These are phyloP conservation scores for Myopa testacea DNA, from an alignment of 2,888 invertebrate species.

Conservation along the genomic window DNA sequence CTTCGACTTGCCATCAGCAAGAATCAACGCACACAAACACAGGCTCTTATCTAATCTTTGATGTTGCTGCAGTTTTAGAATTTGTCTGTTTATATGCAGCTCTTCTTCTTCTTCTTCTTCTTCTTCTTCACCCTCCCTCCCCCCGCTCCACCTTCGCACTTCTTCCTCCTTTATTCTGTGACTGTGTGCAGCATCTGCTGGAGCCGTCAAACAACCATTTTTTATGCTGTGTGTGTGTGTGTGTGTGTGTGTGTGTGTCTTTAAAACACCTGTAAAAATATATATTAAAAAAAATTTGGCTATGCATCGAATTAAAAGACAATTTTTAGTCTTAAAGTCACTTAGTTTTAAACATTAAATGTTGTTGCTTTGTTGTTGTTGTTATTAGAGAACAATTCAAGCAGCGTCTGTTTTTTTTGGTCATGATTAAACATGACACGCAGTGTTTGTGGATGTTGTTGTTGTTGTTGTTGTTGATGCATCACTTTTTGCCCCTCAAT, in stretches of 20 bases:
- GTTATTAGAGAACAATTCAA: too few relatives aligned
- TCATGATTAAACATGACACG: not conserved
- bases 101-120: not conserved
- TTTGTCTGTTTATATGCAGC: not conserved
- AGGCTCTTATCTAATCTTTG: slow-evolving; percentile 39
- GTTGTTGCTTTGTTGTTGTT: too few relatives aligned
- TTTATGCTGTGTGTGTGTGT: not conserved
- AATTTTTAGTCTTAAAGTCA: too few relatives aligned
- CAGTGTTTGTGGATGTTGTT: not conserved
- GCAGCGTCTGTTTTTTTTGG: not conserved
- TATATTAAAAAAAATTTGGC: too few relatives aligned
- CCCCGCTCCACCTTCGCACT: not conserved
- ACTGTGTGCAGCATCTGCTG: not conserved
- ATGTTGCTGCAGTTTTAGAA: slow-evolving; percentile 30
- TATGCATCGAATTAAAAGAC: too few relatives aligned
- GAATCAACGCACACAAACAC: slow-evolving; percentile 33
- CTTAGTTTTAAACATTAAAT: too few relatives aligned
- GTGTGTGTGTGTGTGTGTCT: too few relatives aligned
- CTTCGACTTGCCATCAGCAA: slow-evolving; percentile 10
- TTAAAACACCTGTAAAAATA: too few relatives aligned
- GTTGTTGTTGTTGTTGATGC: not conserved
- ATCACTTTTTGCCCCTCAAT: not conserved
- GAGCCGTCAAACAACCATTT: not conserved
- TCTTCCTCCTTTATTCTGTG: not conserved
- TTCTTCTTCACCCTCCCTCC: not conserved